Evolutionary conservation across 1,140 invertebrate species (phyloP), one percentile per base, ranked within the genome.

Genomic region (Cydia fagiglandana): DNA sequence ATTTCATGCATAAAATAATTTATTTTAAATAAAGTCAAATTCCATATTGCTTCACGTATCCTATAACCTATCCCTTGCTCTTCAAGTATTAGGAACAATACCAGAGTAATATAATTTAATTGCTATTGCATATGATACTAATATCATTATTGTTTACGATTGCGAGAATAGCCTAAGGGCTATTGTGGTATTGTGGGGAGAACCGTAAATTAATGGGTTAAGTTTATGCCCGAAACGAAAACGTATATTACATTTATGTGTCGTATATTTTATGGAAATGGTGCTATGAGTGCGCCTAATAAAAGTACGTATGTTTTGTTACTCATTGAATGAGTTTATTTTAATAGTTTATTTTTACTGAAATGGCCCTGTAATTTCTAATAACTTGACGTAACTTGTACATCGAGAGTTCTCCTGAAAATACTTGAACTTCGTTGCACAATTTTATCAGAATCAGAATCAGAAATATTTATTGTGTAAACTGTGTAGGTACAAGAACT

Each of bases 61-160:
- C n/a, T n/a, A n/a, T n/a, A n/a, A n/a, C n/a, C n/a, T n/a, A n/a
- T n/a, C n/a, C n/a, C n/a, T n/a, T n/a, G n/a, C n/a, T n/a, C n/a
- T n/a, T n/a, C n/a, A 53, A 53, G 15, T 17, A 17, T n/a, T 17
- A 53, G 15, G n/a, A 53, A n/a, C n/a, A n/a, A n/a, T 7, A 15
- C 1, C 5, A 45, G 76, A 68, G 56, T 50, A 70, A 73, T 77
- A 75, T 73, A 66, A 78, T 80, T 83, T 83, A 81, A 83, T 83
- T 83, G 77, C 73, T 53, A 77, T 77, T 77, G 76, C 78, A 73
- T 77, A 77, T 77, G 80, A 79, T 81, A 73, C 47, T 83, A 83
- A 81, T 81, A 81, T 74, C 75, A 75, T 75, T 74, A 83, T 79
- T 83, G 81, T 83, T 81, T 83, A 83, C 76, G 78, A 75, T 77